phyloP scores from a whole-genome alignment of 2,888 invertebrate genomes.

The Oxycera nigricornis region DNA sequence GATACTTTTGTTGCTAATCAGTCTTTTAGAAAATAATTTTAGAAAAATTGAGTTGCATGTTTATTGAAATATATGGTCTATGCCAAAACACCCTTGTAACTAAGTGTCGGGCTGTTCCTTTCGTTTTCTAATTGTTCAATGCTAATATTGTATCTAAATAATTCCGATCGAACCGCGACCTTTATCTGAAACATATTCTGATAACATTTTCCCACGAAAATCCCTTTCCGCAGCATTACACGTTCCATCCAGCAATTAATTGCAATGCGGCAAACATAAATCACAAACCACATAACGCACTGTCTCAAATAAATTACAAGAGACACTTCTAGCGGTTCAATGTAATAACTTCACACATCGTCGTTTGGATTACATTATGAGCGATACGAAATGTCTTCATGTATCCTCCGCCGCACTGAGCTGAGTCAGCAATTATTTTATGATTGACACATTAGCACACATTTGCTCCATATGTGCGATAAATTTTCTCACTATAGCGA shows the following conservation, averaged over 20 bases:
- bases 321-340: slow-evolving; percentile 2
- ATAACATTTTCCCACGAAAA: slow-evolving; percentile 23
- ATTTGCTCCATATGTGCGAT: slow-evolving; percentile 45
- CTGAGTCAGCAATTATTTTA: slow-evolving; percentile 41
- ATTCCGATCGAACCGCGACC: too few species aligned
- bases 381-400: slow-evolving; percentile 14
- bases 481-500: neutral
- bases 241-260: slow-evolving; percentile 16
- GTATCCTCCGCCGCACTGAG: slow-evolving; percentile 11
- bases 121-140: too few species aligned
- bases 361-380: slow-evolving; percentile 12
- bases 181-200: too few species aligned
- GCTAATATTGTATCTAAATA: too few species aligned
- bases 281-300: slow-evolving; percentile 23
- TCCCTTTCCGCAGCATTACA: slow-evolving; percentile 19
- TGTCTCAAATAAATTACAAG: slow-evolving; percentile 27
- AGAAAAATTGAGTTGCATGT: too few species aligned
- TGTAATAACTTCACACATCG: slow-evolving; percentile 25
- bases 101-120: too few species aligned
- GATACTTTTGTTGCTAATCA: too few species aligned
- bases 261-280: slow-evolving; percentile 34
- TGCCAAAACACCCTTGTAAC: too few species aligned
- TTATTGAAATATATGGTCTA: too few species aligned
- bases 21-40: too few species aligned
- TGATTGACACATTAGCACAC: slow-evolving; percentile 47